Evolutionary conservation across 2,888 invertebrate species (phyloP), one percentile per base, ranked within the genome.

Genomic region (Epirrhoe alternata): DNA sequence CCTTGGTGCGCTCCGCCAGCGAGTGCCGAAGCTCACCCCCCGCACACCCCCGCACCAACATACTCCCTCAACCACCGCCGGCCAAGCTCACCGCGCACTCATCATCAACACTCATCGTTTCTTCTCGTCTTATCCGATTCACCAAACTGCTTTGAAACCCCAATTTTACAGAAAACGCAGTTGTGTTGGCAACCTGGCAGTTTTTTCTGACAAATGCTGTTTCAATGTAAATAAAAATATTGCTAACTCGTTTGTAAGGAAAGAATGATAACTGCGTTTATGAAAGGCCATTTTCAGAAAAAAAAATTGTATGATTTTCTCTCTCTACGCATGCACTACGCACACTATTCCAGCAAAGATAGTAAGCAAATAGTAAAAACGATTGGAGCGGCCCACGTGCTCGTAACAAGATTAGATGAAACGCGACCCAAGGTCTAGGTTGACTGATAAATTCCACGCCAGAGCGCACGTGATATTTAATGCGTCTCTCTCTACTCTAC

Each of bases 1-100:
- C 92, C 79, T 93, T 93, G 45, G 93, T 93, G 67, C 92, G 89
- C 85, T 93, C 93, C 45, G 93, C 92, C 81, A 93, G 77, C 73
- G 93, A 92, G 78, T 90, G 92, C 69, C 93, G 87, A 79, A 93
- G 83, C 77, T 93, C 93, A 50, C 88, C 88, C 72, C 91, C 91
- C 70, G 88, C 86, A 73, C 92, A 92, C 66, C 91, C 91, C 75
- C 92, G 86, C 84, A 92, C 90, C 79, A 93, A 77, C 92, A 92
- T 92, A 64, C 60, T 81, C 69, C 66, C 77, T 90, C 86, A 88
- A 80, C 88, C 88, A 64, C 84, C 86, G 69, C 80, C 82, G 70
- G 69, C 78, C 68, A 76, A 77, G 68, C 77, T 77, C 73, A 73
- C 76, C 57, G 64, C 57, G 61, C 74, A 78, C 59, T 77, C 78